A percentile compares a stretch with the other conserved stretches of the same genome.
Evolutionary conservation across 2,113 vertebrate genomes (phyloP).

Genomic region (Anseranas semipalmata): DNA sequence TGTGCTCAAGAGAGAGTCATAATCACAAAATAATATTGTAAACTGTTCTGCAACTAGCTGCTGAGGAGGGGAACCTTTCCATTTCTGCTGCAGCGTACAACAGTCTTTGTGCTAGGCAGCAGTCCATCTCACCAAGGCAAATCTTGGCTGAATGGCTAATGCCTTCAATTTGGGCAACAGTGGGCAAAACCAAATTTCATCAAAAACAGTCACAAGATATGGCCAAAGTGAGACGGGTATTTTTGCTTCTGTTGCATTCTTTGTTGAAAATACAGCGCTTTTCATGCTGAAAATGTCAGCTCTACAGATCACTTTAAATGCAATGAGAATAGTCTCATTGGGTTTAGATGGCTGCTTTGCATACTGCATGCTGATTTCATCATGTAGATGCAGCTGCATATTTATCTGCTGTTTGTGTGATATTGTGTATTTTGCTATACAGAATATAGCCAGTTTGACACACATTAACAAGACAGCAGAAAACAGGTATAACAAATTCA

Average conservation of each 20-base stretch:
- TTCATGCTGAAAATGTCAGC: neutral
- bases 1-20: fast-evolving
- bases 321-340: neutral
- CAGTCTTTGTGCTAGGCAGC: neutral
- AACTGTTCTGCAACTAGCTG: neutral
- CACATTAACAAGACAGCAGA: neutral
- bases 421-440: neutral
- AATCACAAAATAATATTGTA: neutral
- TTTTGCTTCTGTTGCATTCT: neutral
- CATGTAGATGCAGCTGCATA: neutral
- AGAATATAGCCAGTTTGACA: neutral
- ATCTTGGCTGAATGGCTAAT: neutral
- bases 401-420: neutral
- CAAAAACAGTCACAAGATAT: neutral
- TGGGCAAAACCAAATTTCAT: neutral
- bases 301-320: neutral
- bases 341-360: neutral
- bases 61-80: neutral
- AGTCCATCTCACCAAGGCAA: neutral
- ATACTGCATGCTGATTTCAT: neutral
- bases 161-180: neutral
- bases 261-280: neutral
- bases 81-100: neutral
- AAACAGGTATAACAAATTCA: neutral
- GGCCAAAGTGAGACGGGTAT: fast-evolving